Percentiles rank a stretch among this genome's conserved stretches.
Evolutionary conservation across 2,113 vertebrate genomes (phyloP).

Genomic region (Ceyx margarethae): DNA sequence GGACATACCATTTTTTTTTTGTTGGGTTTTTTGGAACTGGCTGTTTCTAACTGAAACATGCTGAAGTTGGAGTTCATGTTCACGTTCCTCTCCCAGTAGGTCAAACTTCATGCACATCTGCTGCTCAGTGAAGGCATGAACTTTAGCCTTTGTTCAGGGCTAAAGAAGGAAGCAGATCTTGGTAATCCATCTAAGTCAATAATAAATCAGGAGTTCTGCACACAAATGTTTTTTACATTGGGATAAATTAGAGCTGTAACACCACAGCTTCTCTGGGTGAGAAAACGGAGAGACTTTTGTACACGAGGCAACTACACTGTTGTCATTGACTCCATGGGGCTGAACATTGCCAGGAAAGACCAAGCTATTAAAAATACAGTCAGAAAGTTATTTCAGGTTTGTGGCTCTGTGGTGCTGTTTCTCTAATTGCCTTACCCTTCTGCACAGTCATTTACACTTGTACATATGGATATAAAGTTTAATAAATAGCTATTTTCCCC

Average conservation of each 20-base stretch:
- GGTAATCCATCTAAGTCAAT: constrained; percentile 61
- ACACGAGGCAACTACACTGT: not conserved
- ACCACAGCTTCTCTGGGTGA: not conserved
- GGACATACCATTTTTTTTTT: not conserved
- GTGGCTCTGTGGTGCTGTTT: not conserved
- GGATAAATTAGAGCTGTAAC: not conserved
- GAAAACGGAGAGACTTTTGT: not conserved
- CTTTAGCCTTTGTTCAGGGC: constrained; percentile 51
- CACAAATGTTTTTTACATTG: not conserved
- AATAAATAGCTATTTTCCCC: not conserved
- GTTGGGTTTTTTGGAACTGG: not conserved
- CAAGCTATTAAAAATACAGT: not conserved
- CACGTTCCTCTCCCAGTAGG: constrained; percentile 40
- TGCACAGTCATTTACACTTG: not conserved
- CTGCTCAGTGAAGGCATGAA: constrained; percentile 47
- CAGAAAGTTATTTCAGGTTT: not conserved
- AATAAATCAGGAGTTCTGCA: constrained; percentile 32
- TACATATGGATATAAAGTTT: not conserved
- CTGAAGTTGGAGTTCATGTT: constrained; percentile 47
- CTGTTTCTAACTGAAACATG: not conserved
- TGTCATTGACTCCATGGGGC: not conserved
- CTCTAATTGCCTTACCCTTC: not conserved
- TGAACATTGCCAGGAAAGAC: not conserved
- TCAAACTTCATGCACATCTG: constrained; percentile 57
- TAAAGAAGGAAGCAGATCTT: constrained; percentile 51